Evolutionary conservation across 1,140 invertebrate genomes (phyloP).

Genomic region (Agraylea sexmaculata): DNA sequence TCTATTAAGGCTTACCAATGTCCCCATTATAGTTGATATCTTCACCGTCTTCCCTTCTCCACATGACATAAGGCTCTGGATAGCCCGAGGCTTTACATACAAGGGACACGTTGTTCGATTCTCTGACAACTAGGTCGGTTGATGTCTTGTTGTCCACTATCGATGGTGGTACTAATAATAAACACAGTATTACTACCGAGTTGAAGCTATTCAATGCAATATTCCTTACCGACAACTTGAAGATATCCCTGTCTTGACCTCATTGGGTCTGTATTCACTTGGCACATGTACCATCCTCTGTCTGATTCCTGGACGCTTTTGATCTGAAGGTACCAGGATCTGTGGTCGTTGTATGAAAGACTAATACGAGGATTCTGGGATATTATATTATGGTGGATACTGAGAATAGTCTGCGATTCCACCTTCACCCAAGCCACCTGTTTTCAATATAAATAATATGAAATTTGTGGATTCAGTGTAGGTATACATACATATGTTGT

Average conservation of each 20-base stretch:
- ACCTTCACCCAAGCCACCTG: conserved; percentile 85
- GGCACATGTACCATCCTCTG: conserved; percentile 77
- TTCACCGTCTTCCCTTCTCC: conserved; percentile 78
- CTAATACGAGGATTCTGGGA: conserved; percentile 78
- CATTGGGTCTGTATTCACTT: conserved; percentile 80
- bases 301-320: conserved; percentile 69
- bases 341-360: conserved; percentile 73
- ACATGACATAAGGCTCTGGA: conserved; percentile 83
- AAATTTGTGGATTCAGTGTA: neutral
- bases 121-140: conserved; percentile 79
- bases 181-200: conserved; percentile 2
- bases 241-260: conserved; percentile 70
- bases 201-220: conserved; percentile 16
- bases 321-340: conserved; percentile 78
- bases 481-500: neutral
- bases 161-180: conserved; percentile 60
- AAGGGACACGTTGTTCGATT: conserved; percentile 77
- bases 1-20: conserved; percentile 52
- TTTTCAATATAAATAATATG: neutral
- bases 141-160: conserved; percentile 74
- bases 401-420: conserved; percentile 82
- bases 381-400: conserved; percentile 80
- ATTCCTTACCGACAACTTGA: conserved; percentile 80
- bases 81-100: conserved; percentile 80
- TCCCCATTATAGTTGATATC: conserved; percentile 78